Conservation (phyloP, 2,797 vertebrate genomes). For the Alosa sapidissima region DNA sequence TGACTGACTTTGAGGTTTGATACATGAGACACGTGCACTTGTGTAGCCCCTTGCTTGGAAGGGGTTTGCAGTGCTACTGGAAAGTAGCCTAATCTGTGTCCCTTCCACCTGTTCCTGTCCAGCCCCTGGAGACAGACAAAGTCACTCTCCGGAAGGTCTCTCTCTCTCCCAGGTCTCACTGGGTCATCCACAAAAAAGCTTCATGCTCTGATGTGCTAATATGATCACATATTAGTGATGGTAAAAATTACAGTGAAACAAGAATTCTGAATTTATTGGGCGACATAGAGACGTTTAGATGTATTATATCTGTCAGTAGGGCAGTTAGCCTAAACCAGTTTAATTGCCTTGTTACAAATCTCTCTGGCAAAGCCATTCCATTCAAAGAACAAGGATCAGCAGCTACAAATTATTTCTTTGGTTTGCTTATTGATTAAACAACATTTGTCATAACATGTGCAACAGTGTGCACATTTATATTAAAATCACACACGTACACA, state of each 20-base stretch:
- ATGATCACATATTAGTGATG: neutral
- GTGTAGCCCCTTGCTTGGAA: constrained; percentile 8
- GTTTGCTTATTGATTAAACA: neutral
- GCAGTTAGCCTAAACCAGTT: neutral
- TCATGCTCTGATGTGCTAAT: neutral
- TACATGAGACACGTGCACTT: constrained; percentile 19
- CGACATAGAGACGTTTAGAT: neutral
- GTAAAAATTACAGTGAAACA: neutral
- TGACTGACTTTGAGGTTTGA: constrained; percentile 5
- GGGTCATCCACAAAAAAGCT: neutral
- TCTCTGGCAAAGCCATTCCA: neutral
- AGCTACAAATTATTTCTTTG: neutral
- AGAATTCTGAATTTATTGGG: neutral
- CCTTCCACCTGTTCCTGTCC: neutral
- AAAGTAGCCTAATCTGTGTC: neutral
- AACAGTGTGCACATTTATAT: neutral
- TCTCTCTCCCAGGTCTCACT: neutral
- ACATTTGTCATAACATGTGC: constrained; percentile 28
- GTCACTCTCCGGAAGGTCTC: neutral
- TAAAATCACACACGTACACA: neutral
- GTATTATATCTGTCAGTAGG: constrained; percentile 5
- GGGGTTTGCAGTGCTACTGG: neutral
- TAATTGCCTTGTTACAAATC: neutral
- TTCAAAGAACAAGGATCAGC: neutral
- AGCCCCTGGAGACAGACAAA: neutral